phyloP scores from a whole-genome alignment of 2,888 invertebrate species.

The Leuctra nigra region DNA sequence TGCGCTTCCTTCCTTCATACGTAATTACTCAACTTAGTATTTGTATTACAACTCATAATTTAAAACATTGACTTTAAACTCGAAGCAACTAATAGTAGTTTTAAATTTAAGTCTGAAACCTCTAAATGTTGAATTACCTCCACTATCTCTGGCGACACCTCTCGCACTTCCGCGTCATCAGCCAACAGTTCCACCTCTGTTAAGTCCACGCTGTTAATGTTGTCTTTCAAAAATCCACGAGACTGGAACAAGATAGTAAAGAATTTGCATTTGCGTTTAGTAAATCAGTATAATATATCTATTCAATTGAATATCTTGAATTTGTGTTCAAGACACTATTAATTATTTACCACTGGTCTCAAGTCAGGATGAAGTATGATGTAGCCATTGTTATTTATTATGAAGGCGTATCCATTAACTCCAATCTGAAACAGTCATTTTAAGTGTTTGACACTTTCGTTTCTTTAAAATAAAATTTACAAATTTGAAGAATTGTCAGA shows the following conservation, averaged over 20 bases:
- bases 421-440: conserved; percentile 66
- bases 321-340: background rate
- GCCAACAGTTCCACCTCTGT: conserved; percentile 89
- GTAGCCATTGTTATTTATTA: conserved; percentile 95
- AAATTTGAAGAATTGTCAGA: too few relatives aligned
- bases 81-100: background rate
- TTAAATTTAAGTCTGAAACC: background rate
- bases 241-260: conserved; percentile 43
- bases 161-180: conserved; percentile 57
- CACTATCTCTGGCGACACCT: conserved; percentile 51
- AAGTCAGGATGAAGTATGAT: conserved; percentile 91
- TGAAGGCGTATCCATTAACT: conserved; percentile 93
- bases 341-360: conserved; percentile 70
- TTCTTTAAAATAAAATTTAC: too few relatives aligned
- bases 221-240: conserved; percentile 67
- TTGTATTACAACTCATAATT: too few relatives aligned
- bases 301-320: background rate
- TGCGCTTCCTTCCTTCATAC: too few relatives aligned
- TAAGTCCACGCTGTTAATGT: conserved; percentile 94
- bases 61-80: background rate
- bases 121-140: conserved; percentile 31
- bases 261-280: background rate
- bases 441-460: too few relatives aligned
- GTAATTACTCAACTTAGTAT: too few relatives aligned
- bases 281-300: background rate